phyloP scores from a whole-genome alignment of 2,797 vertebrate species.

The Helarctos malayanus region DNA sequence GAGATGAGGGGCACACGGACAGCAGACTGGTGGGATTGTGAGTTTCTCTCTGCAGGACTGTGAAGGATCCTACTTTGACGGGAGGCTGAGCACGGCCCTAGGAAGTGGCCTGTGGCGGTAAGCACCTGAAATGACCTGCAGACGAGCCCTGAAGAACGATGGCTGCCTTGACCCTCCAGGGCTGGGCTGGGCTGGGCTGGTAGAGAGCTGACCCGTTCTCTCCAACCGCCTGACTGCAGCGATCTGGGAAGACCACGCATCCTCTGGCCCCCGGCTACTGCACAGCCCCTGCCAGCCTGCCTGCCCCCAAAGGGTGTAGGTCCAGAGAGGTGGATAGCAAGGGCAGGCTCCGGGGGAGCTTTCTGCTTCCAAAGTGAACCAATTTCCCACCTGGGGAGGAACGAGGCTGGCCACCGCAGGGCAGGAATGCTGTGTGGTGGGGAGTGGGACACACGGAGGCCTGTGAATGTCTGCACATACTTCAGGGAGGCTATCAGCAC shows the following conservation, averaged over 20 bases:
- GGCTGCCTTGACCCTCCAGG: not conserved
- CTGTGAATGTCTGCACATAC: not conserved
- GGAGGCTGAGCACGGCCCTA: fast-evolving
- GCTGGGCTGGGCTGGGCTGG: too few species aligned
- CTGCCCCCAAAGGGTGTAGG: fast-evolving
- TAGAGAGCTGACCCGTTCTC: too few species aligned
- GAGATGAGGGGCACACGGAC: fast-evolving
- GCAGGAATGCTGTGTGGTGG: fast-evolving
- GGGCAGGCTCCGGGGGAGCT: not conserved
- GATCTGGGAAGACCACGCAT: not conserved
- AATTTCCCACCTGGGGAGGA: fast-evolving
- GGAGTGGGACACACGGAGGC: fast-evolving
- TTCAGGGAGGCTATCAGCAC: fast-evolving
- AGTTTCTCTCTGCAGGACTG: not conserved
- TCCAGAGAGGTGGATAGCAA: fast-evolving
- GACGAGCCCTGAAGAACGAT: not conserved
- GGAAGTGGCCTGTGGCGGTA: not conserved
- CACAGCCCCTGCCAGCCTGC: fast-evolving
- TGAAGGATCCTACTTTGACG: not conserved
- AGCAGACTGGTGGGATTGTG: not conserved
- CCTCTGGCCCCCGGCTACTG: not conserved
- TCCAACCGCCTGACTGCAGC: fast-evolving
- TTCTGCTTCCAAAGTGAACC: not conserved
- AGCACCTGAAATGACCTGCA: not conserved
- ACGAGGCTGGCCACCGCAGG: fast-evolving